phyloP scores from a whole-genome alignment of 2,888 invertebrate genomes.

The Uropetala carovei region DNA sequence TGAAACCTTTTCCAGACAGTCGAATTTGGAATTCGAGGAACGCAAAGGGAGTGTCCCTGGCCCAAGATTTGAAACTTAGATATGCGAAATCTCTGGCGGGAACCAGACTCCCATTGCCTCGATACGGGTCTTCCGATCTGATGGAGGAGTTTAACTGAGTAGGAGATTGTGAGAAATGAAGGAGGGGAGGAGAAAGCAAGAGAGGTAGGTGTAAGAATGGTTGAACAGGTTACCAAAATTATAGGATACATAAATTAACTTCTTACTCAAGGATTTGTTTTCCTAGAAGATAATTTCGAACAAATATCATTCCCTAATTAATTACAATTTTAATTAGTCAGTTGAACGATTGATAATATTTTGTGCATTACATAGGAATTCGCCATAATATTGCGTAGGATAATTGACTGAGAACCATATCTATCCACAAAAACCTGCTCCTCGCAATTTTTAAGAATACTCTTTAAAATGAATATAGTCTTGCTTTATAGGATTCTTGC shows the following conservation, averaged over 20 bases:
- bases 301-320: too few relatives aligned
- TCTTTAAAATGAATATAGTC: too few relatives aligned
- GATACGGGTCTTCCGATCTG: not conserved
- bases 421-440: too few relatives aligned
- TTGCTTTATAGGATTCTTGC: too few relatives aligned
- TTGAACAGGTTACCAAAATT: not conserved
- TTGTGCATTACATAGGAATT: too few relatives aligned
- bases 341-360: too few relatives aligned
- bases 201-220: not conserved
- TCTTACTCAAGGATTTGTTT: not conserved
- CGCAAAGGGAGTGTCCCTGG: not conserved
- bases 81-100: not conserved
- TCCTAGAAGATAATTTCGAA: not conserved
- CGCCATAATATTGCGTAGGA: too few relatives aligned
- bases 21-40: slow-evolving; percentile 26
- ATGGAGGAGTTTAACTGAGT: not conserved
- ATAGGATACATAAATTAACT: not conserved
- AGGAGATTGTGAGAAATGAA: not conserved
- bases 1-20: not conserved
- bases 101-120: not conserved
- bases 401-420: too few relatives aligned
- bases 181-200: not conserved
- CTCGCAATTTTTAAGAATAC: too few relatives aligned
- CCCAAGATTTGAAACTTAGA: slow-evolving; percentile 6
- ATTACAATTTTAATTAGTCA: too few relatives aligned